Conservation (phyloP, 2,888 invertebrate species). For the Plagiodera versicolora region DNA sequence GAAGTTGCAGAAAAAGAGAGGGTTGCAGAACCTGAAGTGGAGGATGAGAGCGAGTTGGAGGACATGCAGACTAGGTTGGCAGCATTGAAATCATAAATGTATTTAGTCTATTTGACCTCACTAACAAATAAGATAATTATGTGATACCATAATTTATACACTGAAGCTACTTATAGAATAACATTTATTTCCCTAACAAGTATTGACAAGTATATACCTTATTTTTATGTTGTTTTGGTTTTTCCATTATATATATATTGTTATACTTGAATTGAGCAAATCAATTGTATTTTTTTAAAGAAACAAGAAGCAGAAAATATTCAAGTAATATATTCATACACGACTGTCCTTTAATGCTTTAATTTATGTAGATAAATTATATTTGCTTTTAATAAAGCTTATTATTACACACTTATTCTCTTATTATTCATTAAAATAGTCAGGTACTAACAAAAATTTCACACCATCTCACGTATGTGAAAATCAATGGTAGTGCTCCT, state of each 20-base stretch:
- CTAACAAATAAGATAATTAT: slow-evolving; percentile 1
- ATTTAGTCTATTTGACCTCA: background rate
- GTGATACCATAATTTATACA: background rate
- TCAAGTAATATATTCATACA: slow-evolving; percentile 7
- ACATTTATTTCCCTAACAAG: background rate
- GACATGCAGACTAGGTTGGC: slow-evolving; percentile 90
- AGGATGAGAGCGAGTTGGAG: slow-evolving; percentile 75
- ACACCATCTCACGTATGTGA: no score
- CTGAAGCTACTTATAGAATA: background rate
- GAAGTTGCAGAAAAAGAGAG: slow-evolving; percentile 59
- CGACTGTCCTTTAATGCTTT: slow-evolving; percentile 18
- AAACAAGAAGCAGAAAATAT: slow-evolving; percentile 15
- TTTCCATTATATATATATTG: background rate
- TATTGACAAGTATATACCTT: slow-evolving; percentile 3
- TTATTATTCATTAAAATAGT: background rate
- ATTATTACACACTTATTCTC: background rate
- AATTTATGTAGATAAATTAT: slow-evolving; percentile 11
- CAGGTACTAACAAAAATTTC: no score
- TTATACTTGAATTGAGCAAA: slow-evolving; percentile 7
- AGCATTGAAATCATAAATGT: slow-evolving; percentile 78
- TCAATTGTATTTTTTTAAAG: slow-evolving; percentile 26
- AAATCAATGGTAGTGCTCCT: no score
- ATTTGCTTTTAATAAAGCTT: slow-evolving; percentile 10
- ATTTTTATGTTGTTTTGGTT: background rate
- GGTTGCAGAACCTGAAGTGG: slow-evolving; percentile 57